These are phyloP conservation scores for Amniataba percoides DNA, from an alignment of 2,797 vertebrate genomes.

Conservation along the genomic window DNA sequence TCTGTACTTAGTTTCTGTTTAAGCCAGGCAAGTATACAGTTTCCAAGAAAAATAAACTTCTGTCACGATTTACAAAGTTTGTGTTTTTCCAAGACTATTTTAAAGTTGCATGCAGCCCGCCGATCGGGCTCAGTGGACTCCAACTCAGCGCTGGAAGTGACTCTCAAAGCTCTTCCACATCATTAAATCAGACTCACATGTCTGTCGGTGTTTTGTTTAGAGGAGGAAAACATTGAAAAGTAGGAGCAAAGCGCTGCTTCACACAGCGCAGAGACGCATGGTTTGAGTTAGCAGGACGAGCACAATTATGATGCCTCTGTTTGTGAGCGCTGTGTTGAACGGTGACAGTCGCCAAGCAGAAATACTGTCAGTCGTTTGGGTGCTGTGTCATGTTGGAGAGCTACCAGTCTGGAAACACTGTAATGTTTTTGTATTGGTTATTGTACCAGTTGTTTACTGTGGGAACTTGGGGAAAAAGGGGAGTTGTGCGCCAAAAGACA, in stretches of 20 bases:
- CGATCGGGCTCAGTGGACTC: conserved; percentile 4
- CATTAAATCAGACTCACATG: conserved; percentile 29
- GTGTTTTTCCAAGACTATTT: neutral
- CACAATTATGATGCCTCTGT: neutral
- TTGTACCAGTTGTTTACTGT: conserved; percentile 2
- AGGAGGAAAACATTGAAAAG: neutral
- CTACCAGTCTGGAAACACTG: conserved; percentile 14
- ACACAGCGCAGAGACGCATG: neutral
- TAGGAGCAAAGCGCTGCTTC: neutral
- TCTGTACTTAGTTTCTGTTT: neutral
- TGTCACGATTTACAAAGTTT: neutral
- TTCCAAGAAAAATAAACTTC: neutral
- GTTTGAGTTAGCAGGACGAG: neutral
- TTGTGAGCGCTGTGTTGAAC: conserved; percentile 5
- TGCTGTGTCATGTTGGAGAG: neutral
- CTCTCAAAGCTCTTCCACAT: conserved; percentile 20
- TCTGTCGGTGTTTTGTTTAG: conserved; percentile 25
- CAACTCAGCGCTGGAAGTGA: conserved; percentile 14
- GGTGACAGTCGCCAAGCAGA: conserved; percentile 6
- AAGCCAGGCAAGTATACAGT: neutral
- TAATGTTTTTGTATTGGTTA: neutral
- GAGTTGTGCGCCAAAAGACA: neutral
- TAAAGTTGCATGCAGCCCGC: neutral
- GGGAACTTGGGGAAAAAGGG: neutral
- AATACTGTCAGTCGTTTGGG: conserved; percentile 12